Base-by-base conservation (phyloP, 2,888 invertebrate species). In the Caenorhabditis panamensis region DNA sequence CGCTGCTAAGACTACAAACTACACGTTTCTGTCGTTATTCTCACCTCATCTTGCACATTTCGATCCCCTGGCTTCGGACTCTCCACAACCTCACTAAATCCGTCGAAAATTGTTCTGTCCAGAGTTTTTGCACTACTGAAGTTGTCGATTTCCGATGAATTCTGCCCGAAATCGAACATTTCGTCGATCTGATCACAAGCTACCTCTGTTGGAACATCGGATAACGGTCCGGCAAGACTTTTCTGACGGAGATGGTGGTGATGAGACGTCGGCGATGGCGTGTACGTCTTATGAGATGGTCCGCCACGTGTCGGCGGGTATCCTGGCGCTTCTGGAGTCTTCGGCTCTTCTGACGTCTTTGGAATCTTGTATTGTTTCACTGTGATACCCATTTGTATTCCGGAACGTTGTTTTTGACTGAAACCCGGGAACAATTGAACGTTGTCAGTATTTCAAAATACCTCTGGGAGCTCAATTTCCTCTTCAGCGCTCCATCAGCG, bases 181-280 rank as follows among this genome's bases (percentile, higher is more conserved):
- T 80, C 80, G 53, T 84, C 84, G 24, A 84, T 84, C 37, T 69
- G 73, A 41, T 79, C 79, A 44, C 58, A 73, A 22, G 79, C 75
- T 16, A 68, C 44, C 18, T 79, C 79, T 64, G 73, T 75, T 6
- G 79, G 79, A 47, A 79, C 75, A 28, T 79, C 79, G 16, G 79
- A 79, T 36, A 79, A 75, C 26, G 73, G 73, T 16, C 9, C 9
- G 13, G 41, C 41, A 6, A 79, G 63, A 51, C 73, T 75, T 22
- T 79, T 67, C 4, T 64, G 64, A 1, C 26, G 16, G 0, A 41
- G 31, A 8, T 58, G 64, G 8, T 37, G 20, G 20, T 28, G 13
- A 16, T 11, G 54, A 0, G 66, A 41, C 37, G 26, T 20, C 49
- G 54, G 36, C 75, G 47, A 66, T 61, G 18, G 67, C 47, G 26